A percentile compares a stretch with the other conserved stretches of the same genome.
phyloP scores from a whole-genome alignment of 2,797 vertebrate species.

The Brachymystax lenok region DNA sequence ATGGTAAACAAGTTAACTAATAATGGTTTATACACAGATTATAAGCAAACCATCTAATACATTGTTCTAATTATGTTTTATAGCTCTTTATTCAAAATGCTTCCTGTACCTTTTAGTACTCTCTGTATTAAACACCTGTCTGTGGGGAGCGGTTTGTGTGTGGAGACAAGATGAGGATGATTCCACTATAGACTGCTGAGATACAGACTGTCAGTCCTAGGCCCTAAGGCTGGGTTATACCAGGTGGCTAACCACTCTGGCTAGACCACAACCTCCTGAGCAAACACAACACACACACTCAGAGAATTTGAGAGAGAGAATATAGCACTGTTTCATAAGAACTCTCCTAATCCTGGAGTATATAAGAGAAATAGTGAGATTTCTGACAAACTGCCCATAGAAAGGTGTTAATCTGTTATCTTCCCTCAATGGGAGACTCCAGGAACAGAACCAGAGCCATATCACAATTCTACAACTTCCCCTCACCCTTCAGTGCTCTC shows the following conservation, averaged over 20 bases:
- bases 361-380: background rate
- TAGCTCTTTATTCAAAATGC: no score
- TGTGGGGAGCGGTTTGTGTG: constrained; percentile 12
- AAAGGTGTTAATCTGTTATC: background rate
- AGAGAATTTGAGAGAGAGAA: background rate
- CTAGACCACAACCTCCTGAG: background rate
- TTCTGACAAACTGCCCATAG: background rate
- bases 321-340: background rate
- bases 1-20: background rate
- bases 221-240: background rate
- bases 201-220: background rate
- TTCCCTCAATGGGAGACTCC: background rate
- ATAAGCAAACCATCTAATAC: background rate
- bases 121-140: constrained; percentile 47
- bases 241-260: background rate
- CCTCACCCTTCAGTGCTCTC: background rate
- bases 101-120: background rate
- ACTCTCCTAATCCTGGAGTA: background rate
- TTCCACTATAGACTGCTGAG: no score
- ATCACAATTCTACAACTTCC: background rate
- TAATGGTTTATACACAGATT: background rate
- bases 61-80: background rate
- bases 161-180: constrained; percentile 4
- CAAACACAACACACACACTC: background rate
- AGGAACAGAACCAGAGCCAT: background rate